Conservation (phyloP, 2,888 invertebrate genomes). For the Spialia ferax region DNA sequence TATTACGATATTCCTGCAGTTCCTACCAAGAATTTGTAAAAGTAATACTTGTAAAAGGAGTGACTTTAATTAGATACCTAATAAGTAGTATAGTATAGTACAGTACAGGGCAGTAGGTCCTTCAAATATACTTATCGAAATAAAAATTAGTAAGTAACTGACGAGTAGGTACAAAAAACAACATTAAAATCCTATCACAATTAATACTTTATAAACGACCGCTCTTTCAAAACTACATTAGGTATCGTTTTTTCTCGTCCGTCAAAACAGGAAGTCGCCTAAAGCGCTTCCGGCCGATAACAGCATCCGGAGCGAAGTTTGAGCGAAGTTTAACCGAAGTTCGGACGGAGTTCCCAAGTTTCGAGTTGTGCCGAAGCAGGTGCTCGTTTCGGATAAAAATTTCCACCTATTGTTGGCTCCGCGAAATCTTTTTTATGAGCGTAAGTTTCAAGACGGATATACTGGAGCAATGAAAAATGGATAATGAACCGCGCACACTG, state of each 20-base stretch:
- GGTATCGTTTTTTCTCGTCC: constrained; percentile 69
- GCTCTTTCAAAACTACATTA: constrained; percentile 50
- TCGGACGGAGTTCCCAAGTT: constrained; percentile 56
- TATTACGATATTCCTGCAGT: too few species aligned
- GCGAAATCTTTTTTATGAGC: constrained; percentile 59
- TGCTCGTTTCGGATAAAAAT: constrained; percentile 81
- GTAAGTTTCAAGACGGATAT: constrained; percentile 66
- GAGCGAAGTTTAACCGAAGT: constrained; percentile 61
- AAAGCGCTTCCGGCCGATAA: constrained; percentile 86
- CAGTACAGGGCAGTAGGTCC: too few species aligned
- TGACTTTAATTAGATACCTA: too few species aligned
- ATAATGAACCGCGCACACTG: constrained; percentile 10
- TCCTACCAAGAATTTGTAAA: too few species aligned
- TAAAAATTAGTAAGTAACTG: too few species aligned
- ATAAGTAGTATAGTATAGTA: too few species aligned
- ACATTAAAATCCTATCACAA: constrained; percentile 9
- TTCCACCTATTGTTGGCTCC: constrained; percentile 71
- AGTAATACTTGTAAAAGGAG: too few species aligned
- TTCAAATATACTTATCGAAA: background rate
- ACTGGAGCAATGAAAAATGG: constrained; percentile 42
- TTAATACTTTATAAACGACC: constrained; percentile 24
- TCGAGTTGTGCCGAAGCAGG: constrained; percentile 64
- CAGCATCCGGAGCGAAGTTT: constrained; percentile 80
- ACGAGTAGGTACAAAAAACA: background rate
- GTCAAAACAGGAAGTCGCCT: constrained; percentile 84